Evolutionary conservation across 2,888 invertebrate genomes (phyloP).

Genomic region (Tineola bisselliella): DNA sequence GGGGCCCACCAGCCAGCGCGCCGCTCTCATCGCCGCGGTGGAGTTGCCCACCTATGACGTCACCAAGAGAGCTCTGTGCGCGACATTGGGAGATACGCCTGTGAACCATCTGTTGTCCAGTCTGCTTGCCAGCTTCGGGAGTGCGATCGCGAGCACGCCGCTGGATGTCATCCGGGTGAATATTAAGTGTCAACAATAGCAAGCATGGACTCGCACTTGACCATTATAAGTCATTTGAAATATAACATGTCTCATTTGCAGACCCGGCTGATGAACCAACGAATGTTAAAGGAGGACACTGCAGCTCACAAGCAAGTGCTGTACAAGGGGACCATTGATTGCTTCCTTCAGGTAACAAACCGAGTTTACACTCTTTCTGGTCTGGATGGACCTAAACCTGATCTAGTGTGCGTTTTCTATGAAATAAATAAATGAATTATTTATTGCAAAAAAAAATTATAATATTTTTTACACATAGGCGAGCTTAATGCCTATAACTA

Average conservation of each 20-base stretch:
- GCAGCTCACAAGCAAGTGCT: conserved; percentile 44
- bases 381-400: too few species aligned
- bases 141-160: conserved; percentile 93
- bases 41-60: conserved; percentile 95
- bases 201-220: too few species aligned
- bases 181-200: too few species aligned
- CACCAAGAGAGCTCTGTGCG: conserved; percentile 79
- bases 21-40: conserved; percentile 92
- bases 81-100: conserved; percentile 79
- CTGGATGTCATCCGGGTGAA: conserved; percentile 90
- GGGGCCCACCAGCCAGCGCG: conserved; percentile 91
- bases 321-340: conserved; percentile 86
- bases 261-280: conserved; percentile 96
- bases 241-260: conserved; percentile 44
- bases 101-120: conserved; percentile 91
- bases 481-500: too few species aligned
- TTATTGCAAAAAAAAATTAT: too few species aligned
- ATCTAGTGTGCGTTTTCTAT: too few species aligned
- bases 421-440: too few species aligned
- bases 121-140: conserved; percentile 90
- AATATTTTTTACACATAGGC: too few species aligned
- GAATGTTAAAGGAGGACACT: conserved; percentile 57
- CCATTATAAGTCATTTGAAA: neutral
- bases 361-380: too few species aligned
- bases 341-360: conserved; percentile 81